Base-by-base conservation (phyloP, 2,888 invertebrate species). In the Tiliacea aurago region DNA sequence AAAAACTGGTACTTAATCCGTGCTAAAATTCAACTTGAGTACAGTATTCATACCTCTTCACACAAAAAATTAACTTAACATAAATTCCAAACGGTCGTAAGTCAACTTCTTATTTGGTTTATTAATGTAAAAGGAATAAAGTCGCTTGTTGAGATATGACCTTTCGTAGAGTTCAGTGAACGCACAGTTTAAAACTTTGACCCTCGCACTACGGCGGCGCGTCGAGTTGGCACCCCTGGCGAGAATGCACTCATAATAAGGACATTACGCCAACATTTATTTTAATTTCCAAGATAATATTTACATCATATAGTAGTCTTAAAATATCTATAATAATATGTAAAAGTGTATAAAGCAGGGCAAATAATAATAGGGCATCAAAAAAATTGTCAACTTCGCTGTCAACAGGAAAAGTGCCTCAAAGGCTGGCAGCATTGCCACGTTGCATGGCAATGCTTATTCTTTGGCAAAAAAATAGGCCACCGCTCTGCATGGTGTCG, bases 121-220 rank as follows among this genome's bases (percentile, higher is more conserved):
- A 76, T 85, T 81, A 84, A 83, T 84, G 86, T 88, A 87, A 90
- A 90, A 90, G 89, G 88, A 84, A 84, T 84, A 84, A 75, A 64
- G 76, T 76, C 70, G 75, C 79, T 76, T 78, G 76, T 78, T 72
- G 78, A 81, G 66, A 81, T 86, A 83, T 88, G 89, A 90, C 91
- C 91, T 91, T 86, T 77, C 73, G 55, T 59, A 13, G 89, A 83
- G 91, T 89, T 91, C 91, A 87, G 74, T 89, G 90, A 90, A 90
- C 90, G 88, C 86, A 81, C 86, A 80, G 80, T 58, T 87, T 86
- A 86, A 90, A 89, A 86, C 85, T 85, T 77, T 89, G 90, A 90
- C 90, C 90, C 86, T 73, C 79, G 51, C 84, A 84, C 75, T 58
- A 33, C 72, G 77, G 53, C 81, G 84, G 53, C 81, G 84, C 75